Conservation (phyloP, 2,113 vertebrate genomes). For the Pluvialis apricaria region DNA sequence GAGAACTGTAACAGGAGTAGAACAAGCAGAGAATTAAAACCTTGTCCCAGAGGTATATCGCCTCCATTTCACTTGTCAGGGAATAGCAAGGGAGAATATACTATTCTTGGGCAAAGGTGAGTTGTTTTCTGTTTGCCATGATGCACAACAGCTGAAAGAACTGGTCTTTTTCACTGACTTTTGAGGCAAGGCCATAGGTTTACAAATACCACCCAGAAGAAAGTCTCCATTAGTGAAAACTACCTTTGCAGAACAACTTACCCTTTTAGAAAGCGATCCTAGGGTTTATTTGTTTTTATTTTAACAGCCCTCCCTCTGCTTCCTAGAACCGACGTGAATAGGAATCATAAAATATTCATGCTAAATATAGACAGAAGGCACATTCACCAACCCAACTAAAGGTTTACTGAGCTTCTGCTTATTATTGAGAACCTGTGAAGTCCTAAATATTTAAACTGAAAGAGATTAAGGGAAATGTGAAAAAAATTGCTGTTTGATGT, state of each 20-base stretch:
- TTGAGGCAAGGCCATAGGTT: background rate
- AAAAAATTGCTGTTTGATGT: background rate
- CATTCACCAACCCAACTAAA: background rate
- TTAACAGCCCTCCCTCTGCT: background rate
- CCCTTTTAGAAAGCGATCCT: background rate
- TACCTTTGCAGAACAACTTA: background rate
- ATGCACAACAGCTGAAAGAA: background rate
- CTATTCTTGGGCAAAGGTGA: background rate
- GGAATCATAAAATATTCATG: background rate
- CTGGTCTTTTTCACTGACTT: background rate
- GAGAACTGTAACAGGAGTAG: background rate
- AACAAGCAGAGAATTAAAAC: constrained; percentile 29
- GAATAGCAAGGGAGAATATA: background rate
- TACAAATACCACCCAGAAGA: background rate
- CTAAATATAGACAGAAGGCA: background rate
- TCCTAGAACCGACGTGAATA: background rate
- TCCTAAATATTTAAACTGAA: background rate
- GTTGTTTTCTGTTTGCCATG: background rate
- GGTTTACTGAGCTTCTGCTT: background rate
- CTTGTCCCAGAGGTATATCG: background rate
- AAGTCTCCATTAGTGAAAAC: background rate
- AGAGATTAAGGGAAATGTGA: background rate
- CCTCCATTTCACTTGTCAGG: background rate
- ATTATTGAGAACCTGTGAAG: background rate
- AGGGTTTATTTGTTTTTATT: background rate